These are phyloP conservation scores for Rhorus exstirpatorius DNA, from an alignment of 2,888 invertebrate species.

Conservation along the genomic window DNA sequence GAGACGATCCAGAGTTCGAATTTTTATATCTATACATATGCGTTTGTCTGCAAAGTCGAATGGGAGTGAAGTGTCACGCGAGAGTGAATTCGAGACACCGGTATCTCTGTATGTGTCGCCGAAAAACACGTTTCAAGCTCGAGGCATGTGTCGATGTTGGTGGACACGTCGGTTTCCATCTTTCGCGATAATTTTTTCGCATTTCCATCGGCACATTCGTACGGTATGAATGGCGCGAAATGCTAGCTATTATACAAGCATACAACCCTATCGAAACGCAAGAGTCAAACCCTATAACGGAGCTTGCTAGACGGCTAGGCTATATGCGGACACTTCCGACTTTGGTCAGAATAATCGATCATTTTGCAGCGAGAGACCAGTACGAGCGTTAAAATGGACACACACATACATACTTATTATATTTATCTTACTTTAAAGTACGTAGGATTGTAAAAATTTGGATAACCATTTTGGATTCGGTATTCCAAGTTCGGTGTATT, in stretches of 20 bases:
- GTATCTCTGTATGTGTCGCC: not conserved
- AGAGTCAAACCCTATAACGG: not conserved
- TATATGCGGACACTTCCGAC: slow-evolving; percentile 49
- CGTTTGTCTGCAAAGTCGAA: slow-evolving; percentile 30
- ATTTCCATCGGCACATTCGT: slow-evolving; percentile 54
- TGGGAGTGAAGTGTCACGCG: slow-evolving; percentile 31
- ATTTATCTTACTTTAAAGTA: no score
- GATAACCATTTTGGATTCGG: no score
- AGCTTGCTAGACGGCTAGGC: slow-evolving; percentile 24
- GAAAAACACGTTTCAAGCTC: not conserved
- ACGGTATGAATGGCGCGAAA: slow-evolving; percentile 43
- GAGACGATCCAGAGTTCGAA: slow-evolving; percentile 6
- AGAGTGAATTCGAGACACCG: slow-evolving; percentile 5
- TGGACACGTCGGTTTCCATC: slow-evolving; percentile 48
- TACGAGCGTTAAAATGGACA: slow-evolving; percentile 33
- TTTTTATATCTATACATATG: not conserved
- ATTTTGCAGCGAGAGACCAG: slow-evolving; percentile 40
- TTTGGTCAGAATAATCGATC: slow-evolving; percentile 55
- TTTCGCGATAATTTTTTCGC: slow-evolving; percentile 64
- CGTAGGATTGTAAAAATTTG: no score
- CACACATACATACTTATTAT: not conserved
- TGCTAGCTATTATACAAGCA: no score
- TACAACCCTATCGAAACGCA: not conserved
- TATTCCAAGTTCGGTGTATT: no score
- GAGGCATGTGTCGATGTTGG: not conserved